Conservation (phyloP, 2,888 invertebrate genomes). For the Adelphocoris suturalis region DNA sequence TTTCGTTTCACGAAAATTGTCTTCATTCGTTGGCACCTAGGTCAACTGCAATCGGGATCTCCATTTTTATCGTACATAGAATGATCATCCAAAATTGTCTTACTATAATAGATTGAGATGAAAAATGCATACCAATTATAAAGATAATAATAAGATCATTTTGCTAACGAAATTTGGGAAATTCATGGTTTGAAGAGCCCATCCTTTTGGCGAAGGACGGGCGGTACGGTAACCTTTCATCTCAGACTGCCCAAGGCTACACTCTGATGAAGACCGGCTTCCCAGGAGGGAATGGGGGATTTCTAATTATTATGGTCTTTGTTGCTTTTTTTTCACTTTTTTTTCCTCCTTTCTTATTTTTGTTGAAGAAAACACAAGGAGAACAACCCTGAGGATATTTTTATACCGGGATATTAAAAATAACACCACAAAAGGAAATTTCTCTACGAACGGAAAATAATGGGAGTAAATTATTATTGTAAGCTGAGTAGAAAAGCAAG, state of each 20-base stretch:
- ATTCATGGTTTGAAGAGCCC: background rate
- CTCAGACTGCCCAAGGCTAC: conserved; percentile 55
- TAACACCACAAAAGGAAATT: background rate
- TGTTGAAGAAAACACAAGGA: conserved; percentile 29
- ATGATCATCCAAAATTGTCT: too few species aligned
- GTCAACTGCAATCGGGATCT: too few species aligned
- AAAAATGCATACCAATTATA: too few species aligned
- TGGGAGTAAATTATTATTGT: conserved; percentile 12
- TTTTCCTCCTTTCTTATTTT: conserved; percentile 22
- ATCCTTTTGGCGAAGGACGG: background rate
- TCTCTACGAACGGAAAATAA: conserved; percentile 7
- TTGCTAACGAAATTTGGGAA: conserved; percentile 2
- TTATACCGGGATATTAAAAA: conserved; percentile 27
- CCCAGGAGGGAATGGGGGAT: conserved; percentile 50
- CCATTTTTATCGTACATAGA: too few species aligned
- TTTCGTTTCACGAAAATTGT: too few species aligned
- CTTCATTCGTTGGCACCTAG: too few species aligned
- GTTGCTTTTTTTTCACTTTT: conserved; percentile 44
- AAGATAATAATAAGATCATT: background rate
- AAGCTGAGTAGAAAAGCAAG: background rate
- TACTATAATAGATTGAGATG: too few species aligned
- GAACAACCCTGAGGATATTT: conserved; percentile 23
- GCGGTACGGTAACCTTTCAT: conserved; percentile 53
- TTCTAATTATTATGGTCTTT: conserved; percentile 69
- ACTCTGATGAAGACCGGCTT: conserved; percentile 65